Conservation (phyloP, 2,113 vertebrate genomes). For the Archocentrus centrarchus region DNA sequence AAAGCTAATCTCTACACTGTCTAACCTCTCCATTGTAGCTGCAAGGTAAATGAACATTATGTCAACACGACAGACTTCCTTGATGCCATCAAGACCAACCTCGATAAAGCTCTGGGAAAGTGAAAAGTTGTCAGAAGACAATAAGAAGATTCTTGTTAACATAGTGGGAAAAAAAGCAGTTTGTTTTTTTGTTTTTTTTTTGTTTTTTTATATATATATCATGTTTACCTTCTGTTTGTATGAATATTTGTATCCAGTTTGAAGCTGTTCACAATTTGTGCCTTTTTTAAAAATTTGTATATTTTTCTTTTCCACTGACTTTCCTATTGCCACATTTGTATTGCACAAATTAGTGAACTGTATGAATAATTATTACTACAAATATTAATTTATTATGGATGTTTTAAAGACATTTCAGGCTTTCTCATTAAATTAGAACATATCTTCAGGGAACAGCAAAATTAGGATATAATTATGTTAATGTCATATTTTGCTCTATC, state of each 20-base stretch:
- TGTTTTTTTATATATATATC: no score
- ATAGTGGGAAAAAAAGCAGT: background rate
- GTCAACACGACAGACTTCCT: constrained; percentile 95
- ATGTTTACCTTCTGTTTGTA: constrained; percentile 49
- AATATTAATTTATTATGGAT: constrained; percentile 15
- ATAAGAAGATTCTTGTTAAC: background rate
- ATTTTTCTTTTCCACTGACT: background rate
- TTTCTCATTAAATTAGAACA: constrained; percentile 8
- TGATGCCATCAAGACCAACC: constrained; percentile 91
- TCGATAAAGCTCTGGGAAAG: constrained; percentile 90
- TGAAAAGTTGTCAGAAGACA: constrained; percentile 59
- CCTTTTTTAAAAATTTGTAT: constrained; percentile 11
- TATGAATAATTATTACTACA: background rate
- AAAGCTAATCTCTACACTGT: constrained; percentile 13
- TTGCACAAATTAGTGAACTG: constrained; percentile 26
- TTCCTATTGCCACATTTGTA: constrained; percentile 25
- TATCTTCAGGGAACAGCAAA: background rate
- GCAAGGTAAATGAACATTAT: constrained; percentile 92
- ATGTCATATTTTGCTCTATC: background rate
- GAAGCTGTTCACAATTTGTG: background rate
- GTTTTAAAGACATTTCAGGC: background rate
- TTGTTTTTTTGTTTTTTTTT: no score
- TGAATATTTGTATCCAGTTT: constrained; percentile 24
- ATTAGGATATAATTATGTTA: background rate
- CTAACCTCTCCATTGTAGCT: constrained; percentile 74